Percentiles rank a stretch among this genome's conserved stretches.
Conservation (phyloP, 1,140 invertebrate genomes). For the Eriosoma lanigerum region DNA sequence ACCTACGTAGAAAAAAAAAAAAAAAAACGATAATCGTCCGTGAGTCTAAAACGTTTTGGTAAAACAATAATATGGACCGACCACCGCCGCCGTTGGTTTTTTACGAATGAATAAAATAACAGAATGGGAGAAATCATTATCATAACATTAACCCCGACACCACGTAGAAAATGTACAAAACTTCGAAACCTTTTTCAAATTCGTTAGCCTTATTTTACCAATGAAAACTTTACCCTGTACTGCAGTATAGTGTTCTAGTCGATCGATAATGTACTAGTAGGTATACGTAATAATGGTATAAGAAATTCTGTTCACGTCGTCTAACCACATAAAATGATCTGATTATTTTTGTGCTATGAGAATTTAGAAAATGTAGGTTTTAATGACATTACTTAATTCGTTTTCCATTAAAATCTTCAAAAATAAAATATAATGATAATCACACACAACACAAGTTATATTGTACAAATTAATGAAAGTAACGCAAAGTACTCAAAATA, state of each 20-base stretch:
- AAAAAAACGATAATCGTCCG: neutral
- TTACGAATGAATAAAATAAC: neutral
- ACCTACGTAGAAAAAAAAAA: neutral
- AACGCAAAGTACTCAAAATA: neutral
- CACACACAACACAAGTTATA: neutral
- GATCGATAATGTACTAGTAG: conserved; percentile 6
- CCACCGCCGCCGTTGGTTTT: neutral
- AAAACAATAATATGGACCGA: too few relatives aligned
- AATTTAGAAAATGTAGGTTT: neutral
- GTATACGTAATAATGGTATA: neutral
- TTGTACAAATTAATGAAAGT: neutral
- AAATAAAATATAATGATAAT: neutral
- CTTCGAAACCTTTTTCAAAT: neutral
- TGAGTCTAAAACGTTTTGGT: neutral
- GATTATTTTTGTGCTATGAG: neutral
- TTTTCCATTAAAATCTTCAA: neutral
- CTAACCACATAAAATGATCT: neutral
- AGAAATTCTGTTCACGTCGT: conserved; percentile 4
- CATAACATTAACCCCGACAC: neutral
- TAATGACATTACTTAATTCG: neutral
- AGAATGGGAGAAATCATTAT: neutral
- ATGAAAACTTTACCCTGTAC: neutral
- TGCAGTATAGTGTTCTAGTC: neutral
- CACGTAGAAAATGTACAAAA: conserved; percentile 11
- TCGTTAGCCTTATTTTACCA: neutral